Base-by-base conservation (phyloP, 2,888 invertebrate genomes). In the Drosophila affinis region DNA sequence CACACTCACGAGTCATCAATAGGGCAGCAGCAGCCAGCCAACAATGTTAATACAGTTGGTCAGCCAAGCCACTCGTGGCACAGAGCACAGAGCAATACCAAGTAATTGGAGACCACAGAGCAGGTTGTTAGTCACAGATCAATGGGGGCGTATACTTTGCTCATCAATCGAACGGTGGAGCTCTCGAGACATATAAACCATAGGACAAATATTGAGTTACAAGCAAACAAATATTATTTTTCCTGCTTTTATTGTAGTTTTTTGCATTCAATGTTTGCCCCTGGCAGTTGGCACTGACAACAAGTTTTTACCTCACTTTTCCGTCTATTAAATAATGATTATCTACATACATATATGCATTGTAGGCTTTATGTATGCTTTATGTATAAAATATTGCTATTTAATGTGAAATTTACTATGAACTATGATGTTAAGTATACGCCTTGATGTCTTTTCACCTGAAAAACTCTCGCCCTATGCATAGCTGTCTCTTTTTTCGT, bases 11-110 rank as follows among this genome's bases (percentile, higher is more conserved):
- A 79, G 59, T 80, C 53, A 55, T 27, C 39, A 18, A 39, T 34
- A 24, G 51, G 51, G 27, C n/a, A n/a, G n/a, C n/a, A n/a, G n/a
- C n/a, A 47, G 3, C 21, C 21, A 21, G 21, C 21, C 3, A 47
- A 29, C 74, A 67, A 67, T 76, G 74, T 83, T 69, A 84, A 63
- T 65, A 83, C 83, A 88, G 76, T 71, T 88, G 83, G 67, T 32
- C 60, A 56, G 24, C 54, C 51, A 45, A 53, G 24, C 54, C 51
- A 45, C n/a, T 44, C 17, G 34, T 48, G 34, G 14, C 18, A 18
- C 1, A 56, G 62, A 54, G n/a, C 51, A 14, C 7, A n/a, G 6
- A 39, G 21, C 21, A 21, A 3, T 51, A 18, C 18, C 18, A 63
- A 21, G 51, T 18, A n/a, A 27, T 44, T 44, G 18, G 47, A 71